Percentiles rank a stretch among this genome's conserved stretches.
phyloP scores from a whole-genome alignment of 2,113 vertebrate species.

The Irena cyanogastra region DNA sequence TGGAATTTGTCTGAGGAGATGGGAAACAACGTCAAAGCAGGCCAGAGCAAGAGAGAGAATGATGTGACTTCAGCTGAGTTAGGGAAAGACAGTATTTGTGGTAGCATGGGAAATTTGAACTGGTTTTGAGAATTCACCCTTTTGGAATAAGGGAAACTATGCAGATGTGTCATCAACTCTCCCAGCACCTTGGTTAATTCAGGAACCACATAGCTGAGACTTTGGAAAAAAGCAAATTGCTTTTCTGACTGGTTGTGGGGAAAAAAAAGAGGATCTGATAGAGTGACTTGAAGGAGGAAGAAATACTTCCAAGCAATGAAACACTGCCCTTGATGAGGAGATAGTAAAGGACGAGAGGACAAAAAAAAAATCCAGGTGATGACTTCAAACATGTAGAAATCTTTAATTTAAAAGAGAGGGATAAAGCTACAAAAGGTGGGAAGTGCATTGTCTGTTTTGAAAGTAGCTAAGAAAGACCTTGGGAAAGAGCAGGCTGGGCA shows the following conservation, averaged over 20 bases:
- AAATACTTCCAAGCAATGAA: background rate
- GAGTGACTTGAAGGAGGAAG: background rate
- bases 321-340: background rate
- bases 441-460: background rate
- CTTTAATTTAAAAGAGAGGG: background rate
- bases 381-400: background rate
- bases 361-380: background rate
- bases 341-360: background rate
- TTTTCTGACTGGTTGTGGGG: background rate
- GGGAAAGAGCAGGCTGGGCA: conserved; percentile 5
- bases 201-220: background rate
- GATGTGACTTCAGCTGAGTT: background rate
- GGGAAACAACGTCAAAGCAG: background rate
- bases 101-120: background rate
- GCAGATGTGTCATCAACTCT: background rate
- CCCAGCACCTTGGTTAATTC: background rate
- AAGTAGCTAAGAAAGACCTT: background rate
- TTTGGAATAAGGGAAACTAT: background rate
- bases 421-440: background rate
- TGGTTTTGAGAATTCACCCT: background rate
- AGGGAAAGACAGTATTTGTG: background rate
- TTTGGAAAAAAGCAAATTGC: background rate
- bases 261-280: background rate
- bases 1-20: background rate
- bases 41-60: background rate